These are phyloP conservation scores for Calliphora vomitoria DNA, from an alignment of 2,888 invertebrate genomes.

Conservation along the genomic window DNA sequence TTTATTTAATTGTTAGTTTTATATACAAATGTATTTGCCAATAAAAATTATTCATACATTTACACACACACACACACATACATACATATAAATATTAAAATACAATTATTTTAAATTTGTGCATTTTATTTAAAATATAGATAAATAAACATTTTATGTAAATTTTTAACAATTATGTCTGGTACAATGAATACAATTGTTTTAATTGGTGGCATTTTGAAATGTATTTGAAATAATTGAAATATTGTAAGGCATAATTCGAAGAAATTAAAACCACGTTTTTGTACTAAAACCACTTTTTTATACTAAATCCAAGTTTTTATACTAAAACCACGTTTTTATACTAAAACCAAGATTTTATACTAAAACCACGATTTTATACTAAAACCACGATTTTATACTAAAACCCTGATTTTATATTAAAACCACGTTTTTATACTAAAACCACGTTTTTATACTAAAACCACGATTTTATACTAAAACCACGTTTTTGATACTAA, in stretches of 20 bases:
- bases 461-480: not conserved
- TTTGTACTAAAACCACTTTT: not conserved
- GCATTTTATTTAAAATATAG: slow-evolving; percentile 13
- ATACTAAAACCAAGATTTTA: too few relatives aligned
- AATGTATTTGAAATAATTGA: not conserved
- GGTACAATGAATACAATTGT: too few relatives aligned
- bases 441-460: not conserved
- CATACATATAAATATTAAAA: slow-evolving; percentile 18
- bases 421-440: not conserved
- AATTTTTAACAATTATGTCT: not conserved
- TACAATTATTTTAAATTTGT: slow-evolving; percentile 19
- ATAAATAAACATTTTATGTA: not conserved
- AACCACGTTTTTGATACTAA: not conserved
- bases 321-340: too few relatives aligned
- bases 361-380: not conserved
- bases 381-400: not conserved
- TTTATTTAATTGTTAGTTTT: slow-evolving; percentile 28
- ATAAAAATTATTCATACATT: slow-evolving; percentile 4
- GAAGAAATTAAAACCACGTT: not conserved
- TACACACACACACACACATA: not conserved
- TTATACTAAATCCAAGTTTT: too few relatives aligned
- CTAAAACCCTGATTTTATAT: not conserved
- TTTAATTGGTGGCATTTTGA: too few relatives aligned
- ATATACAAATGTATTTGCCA: not conserved
- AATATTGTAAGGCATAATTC: not conserved